Evolutionary conservation across 2,797 vertebrate genomes (phyloP), one percentile per base, ranked within the genome.

Genomic region (Pseudomugil gertrudae): DNA sequence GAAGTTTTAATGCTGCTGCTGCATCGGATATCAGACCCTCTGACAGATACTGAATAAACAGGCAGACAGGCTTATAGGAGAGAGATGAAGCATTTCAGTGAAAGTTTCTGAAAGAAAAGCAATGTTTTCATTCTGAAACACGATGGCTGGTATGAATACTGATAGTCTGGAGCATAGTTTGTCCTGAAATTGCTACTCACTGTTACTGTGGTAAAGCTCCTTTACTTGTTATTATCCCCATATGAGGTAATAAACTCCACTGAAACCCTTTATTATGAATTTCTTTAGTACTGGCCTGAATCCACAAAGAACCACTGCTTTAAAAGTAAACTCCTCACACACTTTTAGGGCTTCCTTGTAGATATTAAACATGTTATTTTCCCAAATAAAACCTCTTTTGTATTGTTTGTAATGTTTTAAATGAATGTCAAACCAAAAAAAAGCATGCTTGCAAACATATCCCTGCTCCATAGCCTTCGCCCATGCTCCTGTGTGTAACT

Each of bases 1-100:
- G 48, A 69, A 10, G 19, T 45, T 45, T 40, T 45, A 45, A 45
- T 24, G 60, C 40, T 45, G 48, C 69, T n/a, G 57, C 52, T 32
- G 36, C 50, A 59, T 78, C 73, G 69, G 58, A 70, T 79, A 63
- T 15, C 60, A 78, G 66, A 79, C 78, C 23, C n/a, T 57, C 26
- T 47, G 58, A 53, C 67, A 63, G 72, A 80, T 53, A 72, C 10
- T 9, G 30, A 55, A 52, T 73, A 62, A 29, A 29, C 13, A 17
- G 50, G 15, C 47, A 50, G 47, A 26, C 47, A 50, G 47, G 14
- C 21, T 52, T 52, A 14, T 27, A 27, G 50, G 26, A 27, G 48
- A 24, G 13, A 74, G 43, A 63, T 15, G 50, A 51, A 64, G 19
- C 38, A 8, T 48, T 54, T 66, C 23, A 70, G 66, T 68, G 24